Conservation (phyloP, 2,888 invertebrate species). For the Pollenia labialis region DNA sequence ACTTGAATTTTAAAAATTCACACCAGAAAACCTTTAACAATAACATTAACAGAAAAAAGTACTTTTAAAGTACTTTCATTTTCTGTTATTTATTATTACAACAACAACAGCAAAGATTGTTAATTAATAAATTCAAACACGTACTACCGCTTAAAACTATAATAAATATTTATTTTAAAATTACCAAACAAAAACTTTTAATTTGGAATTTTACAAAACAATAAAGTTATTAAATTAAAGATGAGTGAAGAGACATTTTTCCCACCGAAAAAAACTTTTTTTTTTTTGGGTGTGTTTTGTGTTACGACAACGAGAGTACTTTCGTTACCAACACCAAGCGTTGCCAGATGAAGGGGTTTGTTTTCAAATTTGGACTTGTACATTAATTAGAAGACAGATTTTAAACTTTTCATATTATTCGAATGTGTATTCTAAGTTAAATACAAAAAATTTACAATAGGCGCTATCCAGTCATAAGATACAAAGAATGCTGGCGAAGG, state of each 20-base stretch:
- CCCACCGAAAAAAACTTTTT: too few relatives aligned
- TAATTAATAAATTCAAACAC: conserved; percentile 28
- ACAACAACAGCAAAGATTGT: not conserved
- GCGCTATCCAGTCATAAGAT: too few relatives aligned
- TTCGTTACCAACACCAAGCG: too few relatives aligned
- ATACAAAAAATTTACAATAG: too few relatives aligned
- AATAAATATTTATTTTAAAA: conserved; percentile 26
- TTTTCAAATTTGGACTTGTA: too few relatives aligned
- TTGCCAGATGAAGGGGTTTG: too few relatives aligned
- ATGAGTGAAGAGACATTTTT: not conserved
- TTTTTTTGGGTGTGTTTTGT: too few relatives aligned
- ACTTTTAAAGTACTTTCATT: conserved; percentile 49
- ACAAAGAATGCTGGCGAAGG: too few relatives aligned
- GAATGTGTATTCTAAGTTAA: too few relatives aligned
- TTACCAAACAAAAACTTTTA: not conserved
- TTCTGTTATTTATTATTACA: conserved; percentile 16
- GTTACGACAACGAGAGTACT: too few relatives aligned
- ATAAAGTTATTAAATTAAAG: not conserved
- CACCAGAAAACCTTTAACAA: not conserved
- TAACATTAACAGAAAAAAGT: not conserved
- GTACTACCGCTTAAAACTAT: conserved; percentile 36
- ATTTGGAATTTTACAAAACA: not conserved
- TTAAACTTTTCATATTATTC: too few relatives aligned
- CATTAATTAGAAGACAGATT: too few relatives aligned
- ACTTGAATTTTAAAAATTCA: conserved; percentile 41